Conservation (phyloP, 2,113 vertebrate genomes). For the Anoplopoma fimbria region DNA sequence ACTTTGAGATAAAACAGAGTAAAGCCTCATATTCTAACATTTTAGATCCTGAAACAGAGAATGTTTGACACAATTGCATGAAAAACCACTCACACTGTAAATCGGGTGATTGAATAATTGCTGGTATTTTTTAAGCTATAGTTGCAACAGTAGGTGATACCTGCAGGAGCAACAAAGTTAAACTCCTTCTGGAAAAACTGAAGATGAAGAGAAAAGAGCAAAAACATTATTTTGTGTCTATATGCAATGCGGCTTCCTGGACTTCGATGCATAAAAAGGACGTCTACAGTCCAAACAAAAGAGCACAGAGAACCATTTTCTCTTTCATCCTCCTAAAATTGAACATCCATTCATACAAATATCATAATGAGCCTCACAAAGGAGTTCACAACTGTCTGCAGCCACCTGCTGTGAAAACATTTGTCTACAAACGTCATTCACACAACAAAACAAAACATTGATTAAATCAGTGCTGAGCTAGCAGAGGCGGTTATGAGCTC, state of each 20-base stretch:
- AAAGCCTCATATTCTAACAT: background rate
- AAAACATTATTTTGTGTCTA: background rate
- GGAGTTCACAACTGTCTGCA: slow-evolving; percentile 10
- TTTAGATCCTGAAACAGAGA: background rate
- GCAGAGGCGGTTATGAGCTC: background rate
- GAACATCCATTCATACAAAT: background rate
- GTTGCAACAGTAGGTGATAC: background rate
- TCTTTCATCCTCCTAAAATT: background rate
- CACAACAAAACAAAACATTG: background rate
- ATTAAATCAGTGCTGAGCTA: background rate
- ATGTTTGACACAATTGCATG: background rate
- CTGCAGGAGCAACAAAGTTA: slow-evolving; percentile 1
- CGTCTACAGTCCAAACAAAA: background rate
- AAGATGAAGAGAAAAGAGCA: background rate
- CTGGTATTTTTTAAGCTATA: background rate
- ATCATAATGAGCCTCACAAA: slow-evolving; percentile 18
- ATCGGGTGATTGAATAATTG: background rate
- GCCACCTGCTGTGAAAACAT: slow-evolving; percentile 25
- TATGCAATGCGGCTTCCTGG: background rate
- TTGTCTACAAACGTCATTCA: background rate
- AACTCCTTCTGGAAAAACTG: background rate
- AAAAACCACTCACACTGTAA: background rate
- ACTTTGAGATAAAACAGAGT: background rate
- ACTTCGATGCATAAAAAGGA: background rate
- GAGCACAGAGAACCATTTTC: background rate